Evolutionary conservation across 2,113 vertebrate genomes (phyloP).

Genomic region (Pelvicachromis taeniatus): DNA sequence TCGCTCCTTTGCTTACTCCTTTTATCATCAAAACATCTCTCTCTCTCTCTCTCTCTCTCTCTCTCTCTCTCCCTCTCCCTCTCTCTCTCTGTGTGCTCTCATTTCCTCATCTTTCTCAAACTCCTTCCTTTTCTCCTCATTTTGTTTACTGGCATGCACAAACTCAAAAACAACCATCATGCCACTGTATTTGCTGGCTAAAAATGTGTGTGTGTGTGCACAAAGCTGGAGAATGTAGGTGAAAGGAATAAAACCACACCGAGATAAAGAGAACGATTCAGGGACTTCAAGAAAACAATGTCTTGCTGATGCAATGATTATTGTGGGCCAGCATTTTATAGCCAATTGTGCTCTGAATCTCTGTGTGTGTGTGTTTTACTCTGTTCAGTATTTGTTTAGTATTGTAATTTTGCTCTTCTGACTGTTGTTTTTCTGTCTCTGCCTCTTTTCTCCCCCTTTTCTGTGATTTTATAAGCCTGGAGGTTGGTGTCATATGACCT

Average conservation of each 20-base stretch:
- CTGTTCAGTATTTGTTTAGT: conserved; percentile 29
- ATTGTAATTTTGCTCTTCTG: conserved; percentile 11
- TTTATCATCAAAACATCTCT: conserved; percentile 21
- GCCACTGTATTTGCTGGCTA: background rate
- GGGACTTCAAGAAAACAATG: conserved; percentile 49
- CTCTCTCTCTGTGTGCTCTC: background rate
- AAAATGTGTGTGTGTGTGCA: background rate
- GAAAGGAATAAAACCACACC: background rate
- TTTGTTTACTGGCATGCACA: conserved; percentile 27
- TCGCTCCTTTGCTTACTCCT: conserved; percentile 6
- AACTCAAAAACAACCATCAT: conserved; percentile 16
- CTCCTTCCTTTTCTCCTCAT: background rate
- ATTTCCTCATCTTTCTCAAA: conserved; percentile 30
- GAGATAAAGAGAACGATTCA: conserved; percentile 35
- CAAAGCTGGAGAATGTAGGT: background rate
- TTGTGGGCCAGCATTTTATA: conserved; percentile 5
- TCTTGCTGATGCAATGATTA: conserved; percentile 53
- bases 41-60: background rate
- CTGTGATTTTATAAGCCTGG: conserved; percentile 47
- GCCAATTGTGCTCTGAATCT: conserved; percentile 11
- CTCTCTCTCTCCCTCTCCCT: background rate
- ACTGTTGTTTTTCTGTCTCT: conserved; percentile 15
- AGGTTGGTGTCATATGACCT: conserved; percentile 56
- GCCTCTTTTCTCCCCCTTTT: background rate
- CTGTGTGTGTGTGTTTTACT: background rate